Base-by-base conservation (phyloP, 2,888 invertebrate species). In the Drosophila tanythrix region DNA sequence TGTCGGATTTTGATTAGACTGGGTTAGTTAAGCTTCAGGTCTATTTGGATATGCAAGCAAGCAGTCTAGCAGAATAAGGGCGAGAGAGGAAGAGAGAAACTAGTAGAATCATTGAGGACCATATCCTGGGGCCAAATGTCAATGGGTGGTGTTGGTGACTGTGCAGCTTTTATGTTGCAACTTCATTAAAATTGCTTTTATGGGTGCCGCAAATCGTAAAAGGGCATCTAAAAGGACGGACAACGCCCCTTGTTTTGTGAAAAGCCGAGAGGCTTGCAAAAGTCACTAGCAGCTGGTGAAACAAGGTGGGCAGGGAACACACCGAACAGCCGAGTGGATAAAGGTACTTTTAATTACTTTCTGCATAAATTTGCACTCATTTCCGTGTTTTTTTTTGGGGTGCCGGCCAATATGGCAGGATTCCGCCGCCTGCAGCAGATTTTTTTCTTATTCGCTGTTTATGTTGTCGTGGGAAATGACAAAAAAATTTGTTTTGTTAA, bases 341-440 rank as follows among this genome's bases (percentile, higher is more conserved):
- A 76, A 76, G 81, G 81, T 69, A 75, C 86, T 85, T 85, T 85
- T 85, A 85, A 85, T 85, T 85, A 85, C 86, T 88, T 85, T 80
- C 76, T 83, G 88, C 84, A 85, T 85, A 85, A 85, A 85, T 85
- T 85, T 85, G 74, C 84, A 83, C 81, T 88, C 73, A 79, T 85
- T 88, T 78, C 72, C 70, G 27, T 13, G 27, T 25, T 25, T 15
- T 51, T 61, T 53, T 43, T 31, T 13, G 52, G 63, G 29, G 7
- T 3, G 40, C 29, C 10, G 61, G 66, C 18, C 61, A 58, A 36
- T 43, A 25, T 48, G 66, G n/a, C 46, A 29, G 29, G 13, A 29
- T 52, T 29, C 13, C 29, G 38, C 13, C 57, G 68, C 66, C 60
- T 62, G 65, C 61, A 78, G 57, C 67, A 43, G 38, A 21, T 40